A percentile compares a stretch with the other conserved stretches of the same genome.
Conservation (phyloP, 2,113 vertebrate genomes). For the Equus przewalskii region DNA sequence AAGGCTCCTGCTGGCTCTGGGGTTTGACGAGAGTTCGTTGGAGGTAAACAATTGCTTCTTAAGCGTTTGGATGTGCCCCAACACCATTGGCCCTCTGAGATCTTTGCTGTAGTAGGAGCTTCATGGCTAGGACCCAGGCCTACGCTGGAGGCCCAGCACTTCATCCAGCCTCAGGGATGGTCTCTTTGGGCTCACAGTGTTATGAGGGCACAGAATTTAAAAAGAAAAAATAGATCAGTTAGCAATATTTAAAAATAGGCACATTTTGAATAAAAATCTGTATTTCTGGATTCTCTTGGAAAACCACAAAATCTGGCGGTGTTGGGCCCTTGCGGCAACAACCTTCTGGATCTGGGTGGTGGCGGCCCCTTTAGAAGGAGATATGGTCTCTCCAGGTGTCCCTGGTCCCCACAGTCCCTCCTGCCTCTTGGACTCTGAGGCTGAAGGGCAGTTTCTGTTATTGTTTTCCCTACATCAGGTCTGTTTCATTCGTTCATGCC, state of each 20-base stretch:
- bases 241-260: not conserved
- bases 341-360: not conserved
- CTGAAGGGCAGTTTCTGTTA: not conserved
- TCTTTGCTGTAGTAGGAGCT: not conserved
- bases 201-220: not conserved
- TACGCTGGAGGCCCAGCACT: not conserved
- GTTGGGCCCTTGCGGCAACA: not conserved
- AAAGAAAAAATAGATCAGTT: not conserved
- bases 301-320: conserved; percentile 5
- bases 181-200: not conserved
- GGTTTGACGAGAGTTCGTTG: not conserved
- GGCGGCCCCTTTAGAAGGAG: not conserved
- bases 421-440: not conserved
- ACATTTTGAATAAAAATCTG: not conserved
- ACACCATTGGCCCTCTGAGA: not conserved
- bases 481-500: not conserved
- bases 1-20: not conserved
- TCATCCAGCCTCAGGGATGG: not conserved
- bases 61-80: not conserved
- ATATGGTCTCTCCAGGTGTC: not conserved
- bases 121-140: not conserved
- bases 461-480: not conserved
- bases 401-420: accelerated
- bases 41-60: not conserved
- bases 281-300: conserved; percentile 31